These are phyloP conservation scores for Oxyscelio sp. DNA, from an alignment of 2,888 invertebrate genomes.

Conservation along the genomic window DNA sequence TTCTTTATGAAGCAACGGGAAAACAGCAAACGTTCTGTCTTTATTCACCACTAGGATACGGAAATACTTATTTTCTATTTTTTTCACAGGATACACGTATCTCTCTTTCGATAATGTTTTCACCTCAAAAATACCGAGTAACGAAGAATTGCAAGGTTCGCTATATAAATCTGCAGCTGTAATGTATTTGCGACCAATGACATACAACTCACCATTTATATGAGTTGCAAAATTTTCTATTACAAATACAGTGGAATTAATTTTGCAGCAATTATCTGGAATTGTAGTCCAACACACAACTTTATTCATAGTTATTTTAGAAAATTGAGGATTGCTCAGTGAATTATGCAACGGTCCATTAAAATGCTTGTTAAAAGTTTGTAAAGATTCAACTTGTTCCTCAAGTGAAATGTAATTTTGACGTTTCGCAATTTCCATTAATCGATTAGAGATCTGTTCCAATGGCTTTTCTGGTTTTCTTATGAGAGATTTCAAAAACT, in stretches of 20 bases:
- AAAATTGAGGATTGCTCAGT: background rate
- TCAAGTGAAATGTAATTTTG: no score
- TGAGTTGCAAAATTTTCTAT: conserved; percentile 9
- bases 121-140: background rate
- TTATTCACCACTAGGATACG: background rate
- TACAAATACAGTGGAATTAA: background rate
- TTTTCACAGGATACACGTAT: background rate
- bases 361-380: background rate
- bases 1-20: background rate
- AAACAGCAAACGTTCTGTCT: background rate
- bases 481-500: no score
- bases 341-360: conserved; percentile 13
- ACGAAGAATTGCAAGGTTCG: background rate
- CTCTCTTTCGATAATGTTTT: conserved; percentile 5
- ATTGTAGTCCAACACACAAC: background rate
- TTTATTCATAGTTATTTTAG: background rate
- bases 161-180: background rate
- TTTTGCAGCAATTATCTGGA: conserved; percentile 1
- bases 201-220: background rate
- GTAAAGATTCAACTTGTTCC: background rate
- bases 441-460: no score
- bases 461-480: no score
- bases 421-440: no score
- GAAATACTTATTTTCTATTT: conserved; percentile 6
- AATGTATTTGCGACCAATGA: conserved; percentile 3